Conservation (phyloP, 2,888 invertebrate genomes). For the Watsonalla cultraria region DNA sequence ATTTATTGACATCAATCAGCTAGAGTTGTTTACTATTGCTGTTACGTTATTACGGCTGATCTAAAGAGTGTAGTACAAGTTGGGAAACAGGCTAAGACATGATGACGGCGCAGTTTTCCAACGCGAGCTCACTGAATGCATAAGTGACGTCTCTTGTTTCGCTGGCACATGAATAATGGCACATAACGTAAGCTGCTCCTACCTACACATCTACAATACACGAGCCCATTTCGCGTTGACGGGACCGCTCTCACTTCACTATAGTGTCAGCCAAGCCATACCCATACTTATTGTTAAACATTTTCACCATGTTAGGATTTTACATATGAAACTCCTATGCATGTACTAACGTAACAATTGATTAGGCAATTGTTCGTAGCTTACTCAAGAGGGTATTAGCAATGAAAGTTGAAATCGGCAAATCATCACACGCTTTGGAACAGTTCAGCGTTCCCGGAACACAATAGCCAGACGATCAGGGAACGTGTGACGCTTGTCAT, state of each 20-base stretch:
- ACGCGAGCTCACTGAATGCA: slow-evolving; percentile 8
- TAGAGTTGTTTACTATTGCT: no score
- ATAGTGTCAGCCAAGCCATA: slow-evolving; percentile 30
- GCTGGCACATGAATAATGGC: slow-evolving; percentile 30
- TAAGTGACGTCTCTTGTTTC: slow-evolving; percentile 26
- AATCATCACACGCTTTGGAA: slow-evolving; percentile 4
- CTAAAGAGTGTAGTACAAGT: background rate
- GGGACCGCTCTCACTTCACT: slow-evolving; percentile 50
- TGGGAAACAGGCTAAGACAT: background rate
- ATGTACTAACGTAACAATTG: slow-evolving; percentile 2
- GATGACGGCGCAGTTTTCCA: slow-evolving; percentile 1
- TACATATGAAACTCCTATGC: slow-evolving; percentile 3
- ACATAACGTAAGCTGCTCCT: slow-evolving; percentile 30
- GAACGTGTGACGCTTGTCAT: slow-evolving; percentile 42
- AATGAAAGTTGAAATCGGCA: background rate
- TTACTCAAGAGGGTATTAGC: background rate
- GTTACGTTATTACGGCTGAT: no score
- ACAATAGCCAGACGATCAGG: slow-evolving; percentile 18
- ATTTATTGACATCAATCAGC: no score
- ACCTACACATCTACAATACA: slow-evolving; percentile 27
- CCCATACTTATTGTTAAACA: slow-evolving; percentile 47
- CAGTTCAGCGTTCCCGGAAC: slow-evolving; percentile 14
- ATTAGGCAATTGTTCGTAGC: background rate
- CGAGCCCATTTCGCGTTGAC: slow-evolving; percentile 8
- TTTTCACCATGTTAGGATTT: slow-evolving; percentile 40